Evolutionary conservation across 2,888 invertebrate genomes (phyloP).

Genomic region (Malachius bipustulatus): DNA sequence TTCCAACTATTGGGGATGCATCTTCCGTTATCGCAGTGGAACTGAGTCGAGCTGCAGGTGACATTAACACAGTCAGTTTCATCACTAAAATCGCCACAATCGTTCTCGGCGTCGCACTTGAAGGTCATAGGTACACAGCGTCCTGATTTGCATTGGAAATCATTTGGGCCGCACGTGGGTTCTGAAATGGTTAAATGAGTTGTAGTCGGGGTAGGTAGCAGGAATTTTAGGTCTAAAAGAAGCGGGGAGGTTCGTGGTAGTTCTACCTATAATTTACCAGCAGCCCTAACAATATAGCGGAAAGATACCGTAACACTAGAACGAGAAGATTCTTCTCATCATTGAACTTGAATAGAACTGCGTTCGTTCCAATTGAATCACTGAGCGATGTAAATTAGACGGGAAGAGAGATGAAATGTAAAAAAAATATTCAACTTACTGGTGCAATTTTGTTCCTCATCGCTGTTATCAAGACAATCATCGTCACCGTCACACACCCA

Average conservation of each 20-base stretch:
- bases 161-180: conserved; percentile 78
- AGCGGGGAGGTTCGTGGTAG: too few relatives aligned
- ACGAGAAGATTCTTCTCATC: too few relatives aligned
- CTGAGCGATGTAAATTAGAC: too few relatives aligned
- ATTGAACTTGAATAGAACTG: too few relatives aligned
- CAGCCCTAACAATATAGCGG: too few relatives aligned
- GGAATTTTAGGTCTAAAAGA: too few relatives aligned
- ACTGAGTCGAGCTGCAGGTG: conserved; percentile 83
- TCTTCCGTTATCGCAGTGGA: conserved; percentile 83
- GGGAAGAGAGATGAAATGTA: neutral
- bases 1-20: conserved; percentile 90
- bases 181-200: too few relatives aligned
- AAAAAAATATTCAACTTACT: conserved; percentile 44
- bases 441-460: conserved; percentile 90
- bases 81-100: conserved; percentile 92
- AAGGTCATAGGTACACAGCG: conserved; percentile 88
- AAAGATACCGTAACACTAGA: too few relatives aligned
- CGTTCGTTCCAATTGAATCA: too few relatives aligned
- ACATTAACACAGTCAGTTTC: conserved; percentile 86
- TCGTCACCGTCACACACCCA: conserved; percentile 97
- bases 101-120: conserved; percentile 90
- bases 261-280: too few relatives aligned
- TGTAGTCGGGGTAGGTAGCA: too few relatives aligned
- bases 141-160: conserved; percentile 89
- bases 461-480: conserved; percentile 90